phyloP scores from a whole-genome alignment of 1,140 invertebrate genomes.

The Drusus annulatus region DNA sequence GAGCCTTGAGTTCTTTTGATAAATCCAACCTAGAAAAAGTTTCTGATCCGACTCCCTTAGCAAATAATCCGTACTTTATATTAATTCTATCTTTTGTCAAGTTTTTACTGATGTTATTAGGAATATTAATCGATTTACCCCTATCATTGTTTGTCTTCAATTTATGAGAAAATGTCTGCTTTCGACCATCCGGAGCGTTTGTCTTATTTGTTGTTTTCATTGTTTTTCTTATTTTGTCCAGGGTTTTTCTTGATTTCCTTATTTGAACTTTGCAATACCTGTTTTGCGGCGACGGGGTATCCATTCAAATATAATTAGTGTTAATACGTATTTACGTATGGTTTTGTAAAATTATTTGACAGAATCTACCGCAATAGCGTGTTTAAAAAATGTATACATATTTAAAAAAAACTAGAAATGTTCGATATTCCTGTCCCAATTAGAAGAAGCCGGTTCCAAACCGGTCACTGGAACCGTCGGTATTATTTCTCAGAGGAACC shows the following conservation, averaged over 20 bases:
- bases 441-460: too few relatives aligned
- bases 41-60: constrained; percentile 63
- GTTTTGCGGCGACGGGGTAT: constrained; percentile 42
- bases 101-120: constrained; percentile 42
- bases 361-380: constrained; percentile 30
- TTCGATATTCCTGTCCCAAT: too few relatives aligned
- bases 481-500: too few relatives aligned
- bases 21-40: constrained; percentile 61
- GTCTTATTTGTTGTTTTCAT: constrained; percentile 44
- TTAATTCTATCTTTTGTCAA: constrained; percentile 49
- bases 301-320: too few relatives aligned
- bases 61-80: constrained; percentile 58
- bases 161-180: background rate
- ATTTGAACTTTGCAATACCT: constrained; percentile 55
- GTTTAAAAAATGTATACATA: constrained; percentile 9
- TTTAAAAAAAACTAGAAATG: too few relatives aligned
- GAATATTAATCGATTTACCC: constrained; percentile 6
- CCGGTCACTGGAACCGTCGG: too few relatives aligned
- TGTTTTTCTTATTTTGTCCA: constrained; percentile 63
- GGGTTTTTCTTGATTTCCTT: constrained; percentile 63
- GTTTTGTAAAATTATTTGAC: constrained; percentile 18
- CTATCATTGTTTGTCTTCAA: background rate
- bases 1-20: constrained; percentile 54
- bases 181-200: background rate
- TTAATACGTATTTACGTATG: background rate